These are phyloP conservation scores for Eumeta japonica DNA, from an alignment of 1,140 invertebrate species.

Conservation along the genomic window DNA sequence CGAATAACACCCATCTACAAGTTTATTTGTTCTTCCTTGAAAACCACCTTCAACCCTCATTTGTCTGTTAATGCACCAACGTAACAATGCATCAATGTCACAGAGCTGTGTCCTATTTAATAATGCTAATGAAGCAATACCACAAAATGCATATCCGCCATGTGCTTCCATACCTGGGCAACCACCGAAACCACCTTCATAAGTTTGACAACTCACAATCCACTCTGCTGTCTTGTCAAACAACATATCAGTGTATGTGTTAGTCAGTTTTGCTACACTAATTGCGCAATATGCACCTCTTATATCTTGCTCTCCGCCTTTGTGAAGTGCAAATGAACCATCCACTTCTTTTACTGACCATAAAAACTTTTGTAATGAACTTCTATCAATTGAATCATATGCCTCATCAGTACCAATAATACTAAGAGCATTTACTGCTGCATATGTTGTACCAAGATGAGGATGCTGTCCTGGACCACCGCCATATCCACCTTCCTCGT, in stretches of 20 bases:
- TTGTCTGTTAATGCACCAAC: constrained; percentile 86
- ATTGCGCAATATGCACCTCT: constrained; percentile 94
- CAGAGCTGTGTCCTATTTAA: constrained; percentile 78
- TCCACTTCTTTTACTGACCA: constrained; percentile 74
- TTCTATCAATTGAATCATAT: constrained; percentile 84
- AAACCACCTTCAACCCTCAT: constrained; percentile 91
- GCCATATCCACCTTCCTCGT: constrained; percentile 84
- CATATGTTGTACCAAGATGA: constrained; percentile 96
- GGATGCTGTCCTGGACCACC: constrained; percentile 89
- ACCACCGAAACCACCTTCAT: constrained; percentile 97
- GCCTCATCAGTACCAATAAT: constrained; percentile 87
- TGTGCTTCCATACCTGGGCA: constrained; percentile 95
- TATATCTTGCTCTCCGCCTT: constrained; percentile 93
- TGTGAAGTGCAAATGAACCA: constrained; percentile 89
- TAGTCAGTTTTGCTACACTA: constrained; percentile 84
- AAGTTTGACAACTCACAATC: constrained; percentile 93
- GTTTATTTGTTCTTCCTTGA: constrained; percentile 94
- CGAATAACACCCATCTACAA: constrained; percentile 98
- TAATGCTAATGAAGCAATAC: constrained; percentile 82
- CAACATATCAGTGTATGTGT: constrained; percentile 70
- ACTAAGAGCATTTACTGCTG: constrained; percentile 89
- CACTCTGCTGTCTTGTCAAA: constrained; percentile 87
- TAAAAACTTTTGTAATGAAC: constrained; percentile 73
- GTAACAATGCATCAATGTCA: constrained; percentile 75
- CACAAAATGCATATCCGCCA: constrained; percentile 98